Evolutionary conservation across 2,113 vertebrate species (phyloP).

Genomic region (Nyctereutes procyonoides): DNA sequence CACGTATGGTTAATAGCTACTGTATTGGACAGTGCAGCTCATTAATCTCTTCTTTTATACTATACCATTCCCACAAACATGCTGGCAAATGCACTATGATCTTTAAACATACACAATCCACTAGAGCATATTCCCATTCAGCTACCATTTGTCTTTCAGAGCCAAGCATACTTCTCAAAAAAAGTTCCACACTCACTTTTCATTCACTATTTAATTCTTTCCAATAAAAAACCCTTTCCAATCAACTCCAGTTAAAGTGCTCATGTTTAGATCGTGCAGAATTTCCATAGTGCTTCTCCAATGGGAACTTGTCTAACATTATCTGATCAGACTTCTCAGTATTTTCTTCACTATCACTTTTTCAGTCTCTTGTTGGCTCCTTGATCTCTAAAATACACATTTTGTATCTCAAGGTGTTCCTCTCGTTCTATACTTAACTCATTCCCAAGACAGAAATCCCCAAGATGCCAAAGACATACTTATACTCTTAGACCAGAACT

Average conservation of each 20-base stretch:
- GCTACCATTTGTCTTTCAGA: background rate
- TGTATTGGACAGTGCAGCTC: background rate
- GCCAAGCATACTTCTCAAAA: background rate
- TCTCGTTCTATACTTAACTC: background rate
- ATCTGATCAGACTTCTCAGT: background rate
- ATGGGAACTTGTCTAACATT: background rate
- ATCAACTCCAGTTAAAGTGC: background rate
- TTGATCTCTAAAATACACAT: background rate
- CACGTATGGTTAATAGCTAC: background rate
- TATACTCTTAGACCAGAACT: background rate
- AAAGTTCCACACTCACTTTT: background rate
- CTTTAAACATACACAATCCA: background rate
- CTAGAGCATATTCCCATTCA: background rate
- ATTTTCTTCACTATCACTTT: background rate
- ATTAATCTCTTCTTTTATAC: background rate
- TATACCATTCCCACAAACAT: background rate
- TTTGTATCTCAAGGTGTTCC: background rate
- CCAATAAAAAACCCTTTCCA: background rate
- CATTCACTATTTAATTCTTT: slow-evolving; percentile 34
- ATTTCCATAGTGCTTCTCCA: background rate
- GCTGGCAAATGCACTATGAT: background rate
- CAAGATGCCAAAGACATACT: background rate
- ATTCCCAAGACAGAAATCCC: background rate
- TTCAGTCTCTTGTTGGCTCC: background rate
- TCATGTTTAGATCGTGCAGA: background rate